phyloP scores from a whole-genome alignment of 2,888 invertebrate genomes.

The Netelia melanura region DNA sequence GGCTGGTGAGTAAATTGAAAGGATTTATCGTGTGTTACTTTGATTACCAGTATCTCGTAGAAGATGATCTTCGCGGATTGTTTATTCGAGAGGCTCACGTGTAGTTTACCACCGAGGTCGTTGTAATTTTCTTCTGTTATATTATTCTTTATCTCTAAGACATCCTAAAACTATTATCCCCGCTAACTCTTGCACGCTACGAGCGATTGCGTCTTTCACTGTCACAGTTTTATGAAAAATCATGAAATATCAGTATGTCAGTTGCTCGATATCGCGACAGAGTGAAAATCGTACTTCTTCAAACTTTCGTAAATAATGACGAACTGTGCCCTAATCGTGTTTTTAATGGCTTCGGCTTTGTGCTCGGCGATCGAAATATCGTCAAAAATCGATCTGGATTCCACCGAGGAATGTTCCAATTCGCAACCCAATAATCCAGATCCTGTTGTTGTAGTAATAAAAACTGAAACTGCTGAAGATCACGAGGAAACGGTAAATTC shows the following conservation, averaged over 20 bases:
- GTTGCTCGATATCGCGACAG: conserved; percentile 44
- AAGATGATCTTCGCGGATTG: not conserved
- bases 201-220: conserved; percentile 34
- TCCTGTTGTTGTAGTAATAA: conserved; percentile 47
- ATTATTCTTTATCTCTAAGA: conserved; percentile 66
- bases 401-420: conserved; percentile 56
- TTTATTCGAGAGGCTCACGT: conserved; percentile 25
- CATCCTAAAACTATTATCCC: conserved; percentile 74
- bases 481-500: conserved; percentile 9
- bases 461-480: conserved; percentile 33
- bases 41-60: conserved; percentile 9
- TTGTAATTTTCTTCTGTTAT: conserved; percentile 41
- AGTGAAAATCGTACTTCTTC: conserved; percentile 23
- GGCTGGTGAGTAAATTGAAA: not conserved
- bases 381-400: conserved; percentile 74
- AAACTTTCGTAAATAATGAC: conserved; percentile 38
- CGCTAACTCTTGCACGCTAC: conserved; percentile 22
- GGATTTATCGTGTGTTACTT: conserved; percentile 6
- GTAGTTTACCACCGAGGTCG: conserved; percentile 68
- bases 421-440: conserved; percentile 29
- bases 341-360: conserved; percentile 16
- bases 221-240: conserved; percentile 46
- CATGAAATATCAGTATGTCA: conserved; percentile 61
- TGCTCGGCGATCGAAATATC: conserved; percentile 66
- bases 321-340: conserved; percentile 11